Evolutionary conservation across 2,797 vertebrate species (phyloP), one percentile per base, ranked within the genome.

Genomic region (Muraenolepis orangiensis): DNA sequence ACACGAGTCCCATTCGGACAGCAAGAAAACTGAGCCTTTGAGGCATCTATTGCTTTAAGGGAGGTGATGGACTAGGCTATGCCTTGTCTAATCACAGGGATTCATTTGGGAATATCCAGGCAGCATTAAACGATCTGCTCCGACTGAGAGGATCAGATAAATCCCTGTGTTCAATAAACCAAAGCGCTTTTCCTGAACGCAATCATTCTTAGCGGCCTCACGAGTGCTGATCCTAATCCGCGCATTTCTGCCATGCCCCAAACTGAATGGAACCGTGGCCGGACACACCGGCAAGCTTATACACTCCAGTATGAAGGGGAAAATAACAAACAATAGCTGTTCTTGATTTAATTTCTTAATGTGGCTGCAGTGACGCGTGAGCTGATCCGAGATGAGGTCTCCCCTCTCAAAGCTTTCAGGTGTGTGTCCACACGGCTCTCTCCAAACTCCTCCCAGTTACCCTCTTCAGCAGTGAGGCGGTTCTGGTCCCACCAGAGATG

Each of bases 61-160:
- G 74, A 81, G 83, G 79, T 87, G 84, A 92, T 90, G 74, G 83
- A 80, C 87, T 82, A 83, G 87, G 82, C 77, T 76, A 87, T 78
- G 83, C 85, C 86, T 83, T 81, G 86, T 90, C 86, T 92, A 92
- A 94, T 93, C 90, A 91, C 87, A 88, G 87, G 81, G 89, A 92
- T 89, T 92, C 77, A 92, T 93, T 94, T 92, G 86, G 87, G 87
- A 70, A 88, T 92, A 92, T 87, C 76, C 84, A 90, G 86, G 90
- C 88, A 71, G 88, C 85, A 92, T 92, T 93, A 93, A 93, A 92
- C 77, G 87, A 92, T 93, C 86, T 83, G 83, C 84, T 88, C 89
- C 91, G 93, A 90, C 92, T 89, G 87, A 94, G 92, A 91, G 87
- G 91, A 94, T 94, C 91, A 93, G 91, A 95, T 88, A 93, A 93